Evolutionary conservation across 2,888 invertebrate species (phyloP).

Genomic region (Rhingia campestris): DNA sequence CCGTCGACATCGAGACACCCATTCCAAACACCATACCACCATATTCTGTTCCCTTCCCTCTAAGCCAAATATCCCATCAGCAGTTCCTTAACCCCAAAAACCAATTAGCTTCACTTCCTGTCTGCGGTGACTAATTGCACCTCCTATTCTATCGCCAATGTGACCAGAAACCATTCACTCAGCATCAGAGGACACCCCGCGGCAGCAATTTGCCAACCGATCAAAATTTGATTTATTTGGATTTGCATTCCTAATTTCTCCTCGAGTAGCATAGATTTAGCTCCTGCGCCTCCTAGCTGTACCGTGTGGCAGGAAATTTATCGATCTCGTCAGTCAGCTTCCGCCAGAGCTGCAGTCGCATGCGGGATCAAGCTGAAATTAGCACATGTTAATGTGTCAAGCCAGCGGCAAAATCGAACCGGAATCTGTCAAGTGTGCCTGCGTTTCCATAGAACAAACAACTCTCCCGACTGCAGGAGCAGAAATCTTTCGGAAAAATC

Average conservation of each 20-base stretch:
- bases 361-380: conserved; percentile 42
- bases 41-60: too few relatives aligned
- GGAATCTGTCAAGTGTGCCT: conserved; percentile 60
- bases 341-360: neutral
- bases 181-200: conserved; percentile 27
- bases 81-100: conserved; percentile 11
- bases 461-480: neutral
- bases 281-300: conserved; percentile 5
- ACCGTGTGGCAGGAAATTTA: conserved; percentile 31
- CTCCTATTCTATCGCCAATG: conserved; percentile 2
- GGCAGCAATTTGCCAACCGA: conserved; percentile 65
- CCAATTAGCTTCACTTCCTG: conserved; percentile 36
- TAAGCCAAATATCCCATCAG: too few relatives aligned
- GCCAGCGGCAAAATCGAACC: conserved; percentile 61
- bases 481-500: neutral
- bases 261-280: conserved; percentile 23
- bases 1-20: too few relatives aligned
- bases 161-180: neutral
- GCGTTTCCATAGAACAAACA: conserved; percentile 55
- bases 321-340: conserved; percentile 3
- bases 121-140: conserved; percentile 45
- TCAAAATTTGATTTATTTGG: conserved; percentile 72
- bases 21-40: too few relatives aligned
- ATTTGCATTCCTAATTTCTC: conserved; percentile 66
- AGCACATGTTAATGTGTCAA: conserved; percentile 66